Evolutionary conservation across 53 echinoderm and acorn worm genomes (phyloP).

Genomic region (Mesocentrotus franciscanus): DNA sequence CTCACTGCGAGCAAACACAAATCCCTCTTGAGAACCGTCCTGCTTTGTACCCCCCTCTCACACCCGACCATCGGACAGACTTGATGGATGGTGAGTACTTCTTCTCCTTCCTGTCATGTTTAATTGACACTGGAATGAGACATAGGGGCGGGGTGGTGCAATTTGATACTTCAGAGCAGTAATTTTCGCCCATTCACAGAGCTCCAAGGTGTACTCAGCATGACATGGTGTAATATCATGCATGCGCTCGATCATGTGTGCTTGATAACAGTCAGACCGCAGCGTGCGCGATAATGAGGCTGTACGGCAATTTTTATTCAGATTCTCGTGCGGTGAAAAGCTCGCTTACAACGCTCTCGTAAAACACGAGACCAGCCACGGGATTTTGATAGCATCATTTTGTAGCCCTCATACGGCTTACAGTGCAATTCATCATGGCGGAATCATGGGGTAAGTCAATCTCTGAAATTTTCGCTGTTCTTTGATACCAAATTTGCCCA

Average conservation of each 20-base stretch:
- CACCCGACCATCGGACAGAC: not conserved
- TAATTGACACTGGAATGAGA: not conserved
- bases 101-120: slow-evolving; percentile 5
- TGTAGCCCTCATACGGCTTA: too few relatives aligned
- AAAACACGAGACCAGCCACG: too few relatives aligned
- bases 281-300: too few relatives aligned
- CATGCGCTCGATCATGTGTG: not conserved
- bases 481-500: too few relatives aligned
- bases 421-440: too few relatives aligned
- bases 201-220: slow-evolving; percentile 1
- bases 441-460: too few relatives aligned
- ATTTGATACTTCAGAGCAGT: not conserved
- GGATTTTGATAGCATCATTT: too few relatives aligned
- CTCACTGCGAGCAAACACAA: slow-evolving; percentile 4
- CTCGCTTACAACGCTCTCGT: too few relatives aligned
- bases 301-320: too few relatives aligned
- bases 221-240: not conserved
- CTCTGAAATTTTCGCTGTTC: too few relatives aligned
- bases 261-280: too few relatives aligned
- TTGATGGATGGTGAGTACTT: not conserved
- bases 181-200: slow-evolving; percentile 14
- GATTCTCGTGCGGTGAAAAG: too few relatives aligned
- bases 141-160: slow-evolving; percentile 20
- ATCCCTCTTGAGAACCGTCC: slow-evolving; percentile 9
- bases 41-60: not conserved